Base-by-base conservation (phyloP, 2,113 vertebrate species). In the Melanotaenia duboulayi region DNA sequence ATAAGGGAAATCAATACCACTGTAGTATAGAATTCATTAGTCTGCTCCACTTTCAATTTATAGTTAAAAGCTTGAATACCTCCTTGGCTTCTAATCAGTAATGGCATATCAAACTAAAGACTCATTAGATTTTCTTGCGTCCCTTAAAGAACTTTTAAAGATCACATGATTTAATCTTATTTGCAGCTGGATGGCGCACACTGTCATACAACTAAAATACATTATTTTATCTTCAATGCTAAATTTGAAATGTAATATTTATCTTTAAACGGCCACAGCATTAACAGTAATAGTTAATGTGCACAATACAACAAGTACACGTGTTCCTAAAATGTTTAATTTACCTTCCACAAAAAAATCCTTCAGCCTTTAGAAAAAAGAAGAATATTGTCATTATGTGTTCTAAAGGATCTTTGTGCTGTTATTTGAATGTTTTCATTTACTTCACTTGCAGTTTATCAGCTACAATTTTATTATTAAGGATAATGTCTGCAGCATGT, bases 1-100 rank as follows among this genome's bases (percentile, higher is more conserved):
- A 19, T 12, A 63, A 48, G 56, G 28, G 57, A 61, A 79, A 83
- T 89, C 83, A 65, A 81, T 90, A 71, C 16, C n/a, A 10, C n/a
- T 40, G 40, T 48, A 67, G 11, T 44, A 0, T 32, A 11, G 56
- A 71, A 60, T 66, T 63, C 23, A 76, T 81, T 66, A 74, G 44
- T 32, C 54, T 6, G 20, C 13, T 40, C 14, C 17, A 55, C 14
- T 71, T 82, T 70, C 39, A 74, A 12, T 62, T 40, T 46, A 25
- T 68, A 46, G 51, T 56, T 71, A 62, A 80, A 74, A 76, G 66
- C 40, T 14, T 0, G 32, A 37, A 46, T 22, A 56, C 58, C 48
- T 67, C 64, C n/a, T 14, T 66, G 64, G 39, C 16, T 23, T 63
- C n/a, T 44, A 37, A 78, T 82, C 55, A 17, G 60, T 74, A 65